Evolutionary conservation across 1,140 invertebrate species (phyloP), one percentile per base, ranked within the genome.

Genomic region (Idris sp.): DNA sequence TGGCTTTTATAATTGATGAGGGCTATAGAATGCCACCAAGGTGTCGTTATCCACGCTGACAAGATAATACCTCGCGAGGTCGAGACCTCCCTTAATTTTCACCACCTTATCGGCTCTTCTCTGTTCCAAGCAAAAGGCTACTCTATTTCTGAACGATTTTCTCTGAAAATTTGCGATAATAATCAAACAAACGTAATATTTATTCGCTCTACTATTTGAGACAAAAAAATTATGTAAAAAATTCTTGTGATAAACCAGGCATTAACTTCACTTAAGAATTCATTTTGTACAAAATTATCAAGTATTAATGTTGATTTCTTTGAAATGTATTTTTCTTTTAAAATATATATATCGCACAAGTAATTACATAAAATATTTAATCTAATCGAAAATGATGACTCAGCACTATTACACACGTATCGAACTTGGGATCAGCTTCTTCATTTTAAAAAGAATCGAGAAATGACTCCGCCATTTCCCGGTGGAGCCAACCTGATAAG

Each of bases 1-100:
- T 62, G 75, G 79, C 80, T 82, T 84, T 84, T 84, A 84, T 84
- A 84, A 84, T 84, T 84, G 82, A 84, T 84, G 83, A 83, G 83
- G 80, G 82, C 74, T 81, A 79, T 81, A 79, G 82, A 77, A 80
- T 79, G 81, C 78, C 81, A 74, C 78, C 80, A 74, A 83, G 83
- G 82, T 84, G 82, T 84, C 83, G 82, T 84, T 84, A 84, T 84
- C 82, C 81, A 28, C 67, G 75, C 78, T 84, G 83, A 83, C 83
- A 84, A 83, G 83, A 83, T 84, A 84, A 84, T 84, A 84, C n/a
- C 81, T 83, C 78, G 77, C 81, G 77, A 83, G 81, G 75, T 80
- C 67, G 75, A 79, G 74, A 30, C 38, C 43, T 51, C 71, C 56
- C 53, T 59, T 65, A 69, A 74, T 68, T 76, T 73, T 72, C 56